Percentiles rank a stretch among this genome's conserved stretches.
Conservation (phyloP, 2,113 vertebrate genomes). For the Galemys pyrenaicus region DNA sequence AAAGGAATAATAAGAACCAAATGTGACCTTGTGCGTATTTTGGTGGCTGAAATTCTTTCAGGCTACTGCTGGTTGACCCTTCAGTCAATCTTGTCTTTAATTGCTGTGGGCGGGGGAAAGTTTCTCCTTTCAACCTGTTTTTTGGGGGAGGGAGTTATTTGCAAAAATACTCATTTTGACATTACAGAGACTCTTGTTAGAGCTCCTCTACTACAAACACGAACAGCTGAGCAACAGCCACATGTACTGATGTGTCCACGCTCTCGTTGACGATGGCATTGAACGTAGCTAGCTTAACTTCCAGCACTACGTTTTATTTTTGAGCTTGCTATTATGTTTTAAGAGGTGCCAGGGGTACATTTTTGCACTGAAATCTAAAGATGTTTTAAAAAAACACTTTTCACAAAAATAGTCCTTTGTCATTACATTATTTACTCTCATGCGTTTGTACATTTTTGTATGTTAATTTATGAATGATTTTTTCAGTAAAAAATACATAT, state of each 20-base stretch:
- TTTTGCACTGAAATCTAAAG: slow-evolving; percentile 90
- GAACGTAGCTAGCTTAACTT: slow-evolving; percentile 63
- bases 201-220: slow-evolving; percentile 59
- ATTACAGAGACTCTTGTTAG: slow-evolving; percentile 10
- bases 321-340: slow-evolving; percentile 86
- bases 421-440: slow-evolving; percentile 90
- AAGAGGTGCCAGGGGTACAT: slow-evolving; percentile 88
- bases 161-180: slow-evolving; percentile 72
- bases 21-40: slow-evolving; percentile 70
- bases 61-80: slow-evolving; percentile 62
- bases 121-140: slow-evolving; percentile 23
- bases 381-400: slow-evolving; percentile 89
- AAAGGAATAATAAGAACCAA: background rate
- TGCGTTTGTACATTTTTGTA: slow-evolving; percentile 93
- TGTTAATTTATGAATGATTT: slow-evolving; percentile 93
- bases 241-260: background rate
- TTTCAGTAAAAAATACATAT: slow-evolving; percentile 90
- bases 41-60: slow-evolving; percentile 81
- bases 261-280: slow-evolving; percentile 68
- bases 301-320: slow-evolving; percentile 77
- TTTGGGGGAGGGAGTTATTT: slow-evolving; percentile 21
- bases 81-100: background rate
- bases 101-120: slow-evolving; percentile 15
- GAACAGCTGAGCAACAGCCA: slow-evolving; percentile 8
- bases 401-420: slow-evolving; percentile 88